Evolutionary conservation across 2,797 vertebrate species (phyloP).

Genomic region (Sebastes hopkinsi): DNA sequence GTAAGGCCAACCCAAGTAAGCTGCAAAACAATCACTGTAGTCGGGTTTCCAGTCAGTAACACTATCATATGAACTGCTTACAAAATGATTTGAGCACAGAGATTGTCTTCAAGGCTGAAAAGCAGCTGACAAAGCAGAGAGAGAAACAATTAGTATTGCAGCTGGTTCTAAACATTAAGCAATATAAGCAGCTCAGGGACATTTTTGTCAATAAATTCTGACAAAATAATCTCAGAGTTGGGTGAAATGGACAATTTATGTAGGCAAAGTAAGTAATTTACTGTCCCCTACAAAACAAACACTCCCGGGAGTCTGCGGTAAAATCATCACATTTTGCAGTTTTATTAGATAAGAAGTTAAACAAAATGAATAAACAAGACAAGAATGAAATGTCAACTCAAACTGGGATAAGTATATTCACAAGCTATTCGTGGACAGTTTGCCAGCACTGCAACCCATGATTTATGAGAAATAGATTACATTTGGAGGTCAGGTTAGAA

Average conservation of each 20-base stretch:
- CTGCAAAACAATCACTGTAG: background rate
- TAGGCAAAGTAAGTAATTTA: background rate
- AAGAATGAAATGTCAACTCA: background rate
- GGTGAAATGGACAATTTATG: background rate
- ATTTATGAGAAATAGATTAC: background rate
- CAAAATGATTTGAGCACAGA: background rate
- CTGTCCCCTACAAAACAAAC: background rate
- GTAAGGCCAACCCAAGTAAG: background rate
- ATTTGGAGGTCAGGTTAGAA: background rate
- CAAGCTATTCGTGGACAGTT: background rate
- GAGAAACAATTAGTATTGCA: background rate
- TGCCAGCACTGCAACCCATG: background rate
- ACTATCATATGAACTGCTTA: background rate
- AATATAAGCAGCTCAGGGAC: background rate
- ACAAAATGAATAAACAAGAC: background rate
- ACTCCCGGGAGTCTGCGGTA: background rate
- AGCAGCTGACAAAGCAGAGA: conserved; percentile 9
- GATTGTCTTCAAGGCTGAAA: background rate
- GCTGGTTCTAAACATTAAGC: background rate
- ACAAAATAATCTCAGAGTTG: background rate
- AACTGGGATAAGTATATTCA: background rate
- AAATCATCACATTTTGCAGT: background rate
- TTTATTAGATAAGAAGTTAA: background rate
- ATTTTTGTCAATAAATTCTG: background rate
- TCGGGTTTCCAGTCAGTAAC: background rate